These are phyloP conservation scores for Hycleus cichorii DNA, from an alignment of 1,140 invertebrate genomes.

Conservation along the genomic window DNA sequence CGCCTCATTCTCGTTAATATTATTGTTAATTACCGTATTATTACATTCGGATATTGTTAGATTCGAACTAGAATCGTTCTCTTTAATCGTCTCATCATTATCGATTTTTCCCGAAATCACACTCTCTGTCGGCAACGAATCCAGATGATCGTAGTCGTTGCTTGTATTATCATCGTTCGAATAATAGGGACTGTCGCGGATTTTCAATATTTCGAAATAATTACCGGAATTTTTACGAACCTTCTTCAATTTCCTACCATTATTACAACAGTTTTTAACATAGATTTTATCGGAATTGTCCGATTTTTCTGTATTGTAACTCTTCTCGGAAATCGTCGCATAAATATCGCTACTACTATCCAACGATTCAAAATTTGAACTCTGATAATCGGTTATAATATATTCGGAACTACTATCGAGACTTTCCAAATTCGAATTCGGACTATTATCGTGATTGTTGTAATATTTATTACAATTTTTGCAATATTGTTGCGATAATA, in stretches of 20 bases:
- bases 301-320: constrained; percentile 32
- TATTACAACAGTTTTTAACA: constrained; percentile 54
- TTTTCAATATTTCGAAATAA: constrained; percentile 45
- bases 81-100: constrained; percentile 35
- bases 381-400: constrained; percentile 41
- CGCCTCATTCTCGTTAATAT: constrained; percentile 3
- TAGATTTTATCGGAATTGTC: constrained; percentile 45
- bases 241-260: constrained; percentile 47
- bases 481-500: constrained; percentile 46
- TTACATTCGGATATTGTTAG: constrained; percentile 17
- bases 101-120: constrained; percentile 49
- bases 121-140: constrained; percentile 48
- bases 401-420: constrained; percentile 51
- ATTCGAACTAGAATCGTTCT: constrained; percentile 13
- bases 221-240: constrained; percentile 46
- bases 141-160: constrained; percentile 48
- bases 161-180: constrained; percentile 45
- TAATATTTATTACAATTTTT: constrained; percentile 52
- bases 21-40: constrained; percentile 23
- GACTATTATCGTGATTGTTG: constrained; percentile 45
- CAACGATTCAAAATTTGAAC: constrained; percentile 44
- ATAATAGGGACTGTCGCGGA: constrained; percentile 43
- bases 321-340: constrained; percentile 47
- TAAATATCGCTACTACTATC: constrained; percentile 52
- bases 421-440: constrained; percentile 49